Evolutionary conservation across 1,140 invertebrate genomes (phyloP).

Genomic region (Phthorimaea operculella): DNA sequence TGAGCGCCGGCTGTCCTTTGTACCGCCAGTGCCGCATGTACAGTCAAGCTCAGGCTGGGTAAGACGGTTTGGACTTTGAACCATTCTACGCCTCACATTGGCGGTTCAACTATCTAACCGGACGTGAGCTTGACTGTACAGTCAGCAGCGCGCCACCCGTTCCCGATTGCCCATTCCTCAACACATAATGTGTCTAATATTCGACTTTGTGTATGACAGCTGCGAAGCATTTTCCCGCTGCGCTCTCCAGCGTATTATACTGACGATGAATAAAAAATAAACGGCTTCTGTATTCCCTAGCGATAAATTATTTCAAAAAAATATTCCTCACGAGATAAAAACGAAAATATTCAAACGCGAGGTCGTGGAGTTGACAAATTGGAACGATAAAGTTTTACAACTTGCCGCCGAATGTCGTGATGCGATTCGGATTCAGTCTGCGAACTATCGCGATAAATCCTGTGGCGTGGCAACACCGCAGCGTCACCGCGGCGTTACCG

Average conservation of each 20-base stretch:
- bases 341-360: slow-evolving; percentile 23
- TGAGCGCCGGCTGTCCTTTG: no score
- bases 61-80: no score
- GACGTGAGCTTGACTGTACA: no score
- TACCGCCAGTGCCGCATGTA: no score
- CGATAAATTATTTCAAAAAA: neutral
- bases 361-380: slow-evolving; percentile 34
- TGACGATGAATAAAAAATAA: neutral
- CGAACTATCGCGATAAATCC: slow-evolving; percentile 35
- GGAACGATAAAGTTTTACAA: slow-evolving; percentile 37
- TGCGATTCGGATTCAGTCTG: slow-evolving; percentile 34
- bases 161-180: neutral
- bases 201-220: slow-evolving; percentile 1
- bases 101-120: no score
- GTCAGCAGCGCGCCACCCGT: neutral
- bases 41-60: no score
- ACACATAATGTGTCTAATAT: neutral
- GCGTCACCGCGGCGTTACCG: neutral
- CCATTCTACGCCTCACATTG: no score
- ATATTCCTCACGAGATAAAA: slow-evolving; percentile 18
- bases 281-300: neutral
- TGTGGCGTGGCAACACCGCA: neutral
- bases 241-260: neutral
- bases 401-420: slow-evolving; percentile 24
- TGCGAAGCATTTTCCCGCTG: neutral